These are phyloP conservation scores for Corythornis vintsioides DNA, from an alignment of 2,113 vertebrate genomes.

Conservation along the genomic window DNA sequence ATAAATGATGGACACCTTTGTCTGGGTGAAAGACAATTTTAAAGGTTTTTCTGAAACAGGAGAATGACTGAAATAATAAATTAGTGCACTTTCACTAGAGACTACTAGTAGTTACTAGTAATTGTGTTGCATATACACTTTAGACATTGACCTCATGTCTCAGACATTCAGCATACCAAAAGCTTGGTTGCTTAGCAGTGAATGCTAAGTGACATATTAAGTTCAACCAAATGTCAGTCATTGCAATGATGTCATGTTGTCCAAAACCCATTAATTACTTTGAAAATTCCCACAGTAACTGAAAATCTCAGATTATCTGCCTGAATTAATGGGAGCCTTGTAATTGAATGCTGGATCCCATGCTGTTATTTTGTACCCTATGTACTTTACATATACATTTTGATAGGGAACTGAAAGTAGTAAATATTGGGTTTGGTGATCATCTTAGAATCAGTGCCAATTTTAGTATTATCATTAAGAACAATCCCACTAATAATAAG, in stretches of 20 bases:
- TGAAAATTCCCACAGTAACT: slow-evolving; percentile 65
- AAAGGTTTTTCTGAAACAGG: background rate
- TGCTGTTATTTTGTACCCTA: slow-evolving; percentile 51
- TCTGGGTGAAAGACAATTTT: background rate
- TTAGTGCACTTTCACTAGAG: background rate
- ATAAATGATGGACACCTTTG: background rate
- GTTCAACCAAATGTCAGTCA: slow-evolving; percentile 65
- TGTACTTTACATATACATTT: background rate
- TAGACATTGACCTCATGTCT: slow-evolving; percentile 50
- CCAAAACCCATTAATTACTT: slow-evolving; percentile 61
- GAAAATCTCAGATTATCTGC: slow-evolving; percentile 67
- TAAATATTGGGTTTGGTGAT: background rate
- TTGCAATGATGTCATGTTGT: slow-evolving; percentile 61
- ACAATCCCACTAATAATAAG: background rate
- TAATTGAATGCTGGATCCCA: slow-evolving; percentile 38
- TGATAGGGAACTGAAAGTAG: background rate
- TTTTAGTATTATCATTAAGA: slow-evolving; percentile 8
- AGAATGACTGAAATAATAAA: background rate
- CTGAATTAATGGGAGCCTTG: slow-evolving; percentile 50
- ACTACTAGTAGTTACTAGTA: background rate
- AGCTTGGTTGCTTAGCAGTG: slow-evolving; percentile 56
- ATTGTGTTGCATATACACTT: slow-evolving; percentile 45
- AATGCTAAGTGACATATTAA: slow-evolving; percentile 59
- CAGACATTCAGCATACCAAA: slow-evolving; percentile 25
- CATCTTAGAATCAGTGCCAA: background rate